Evolutionary conservation across 1,140 invertebrate genomes (phyloP).

Genomic region (Sycophaga agraensis): DNA sequence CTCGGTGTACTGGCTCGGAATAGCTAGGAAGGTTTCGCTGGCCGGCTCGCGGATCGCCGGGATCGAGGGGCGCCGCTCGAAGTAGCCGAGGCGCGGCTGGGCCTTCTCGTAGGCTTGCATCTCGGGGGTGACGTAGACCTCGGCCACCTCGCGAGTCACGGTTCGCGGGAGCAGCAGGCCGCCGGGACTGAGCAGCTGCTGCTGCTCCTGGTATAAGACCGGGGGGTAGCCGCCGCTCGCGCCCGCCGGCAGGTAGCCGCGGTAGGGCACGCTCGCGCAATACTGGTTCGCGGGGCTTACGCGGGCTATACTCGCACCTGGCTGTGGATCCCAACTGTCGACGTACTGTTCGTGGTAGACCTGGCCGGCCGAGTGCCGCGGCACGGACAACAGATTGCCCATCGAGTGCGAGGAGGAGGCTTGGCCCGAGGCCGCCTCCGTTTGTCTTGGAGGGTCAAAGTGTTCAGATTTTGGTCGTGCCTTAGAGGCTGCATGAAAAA

Average conservation of each 20-base stretch:
- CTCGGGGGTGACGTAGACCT: conserved; percentile 4
- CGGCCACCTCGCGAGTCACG: neutral
- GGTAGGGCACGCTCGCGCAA: neutral
- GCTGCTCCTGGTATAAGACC: conserved; percentile 1
- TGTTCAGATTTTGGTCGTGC: conserved; percentile 54
- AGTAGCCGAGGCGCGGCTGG: conserved; percentile 30
- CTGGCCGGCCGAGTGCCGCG: conserved; percentile 43
- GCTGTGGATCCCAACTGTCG: conserved; percentile 38
- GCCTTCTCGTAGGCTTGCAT: conserved; percentile 26
- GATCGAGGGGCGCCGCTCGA: conserved; percentile 31
- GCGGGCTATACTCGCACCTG: conserved; percentile 48
- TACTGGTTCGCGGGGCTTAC: conserved; percentile 2
- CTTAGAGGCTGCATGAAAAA: conserved; percentile 53
- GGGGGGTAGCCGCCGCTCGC: too few species aligned
- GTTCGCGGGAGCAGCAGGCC: neutral
- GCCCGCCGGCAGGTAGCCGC: conserved; percentile 1
- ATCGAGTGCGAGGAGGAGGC: conserved; percentile 52
- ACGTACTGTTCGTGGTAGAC: conserved; percentile 43
- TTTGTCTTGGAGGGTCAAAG: conserved; percentile 45
- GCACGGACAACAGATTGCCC: conserved; percentile 52
- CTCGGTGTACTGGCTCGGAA: conserved; percentile 41
- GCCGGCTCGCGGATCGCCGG: conserved; percentile 42
- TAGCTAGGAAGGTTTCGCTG: conserved; percentile 41
- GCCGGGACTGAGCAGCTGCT: neutral
- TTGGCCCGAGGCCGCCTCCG: conserved; percentile 32